Evolutionary conservation across 2,113 vertebrate genomes (phyloP).

Genomic region (Upupa epops): DNA sequence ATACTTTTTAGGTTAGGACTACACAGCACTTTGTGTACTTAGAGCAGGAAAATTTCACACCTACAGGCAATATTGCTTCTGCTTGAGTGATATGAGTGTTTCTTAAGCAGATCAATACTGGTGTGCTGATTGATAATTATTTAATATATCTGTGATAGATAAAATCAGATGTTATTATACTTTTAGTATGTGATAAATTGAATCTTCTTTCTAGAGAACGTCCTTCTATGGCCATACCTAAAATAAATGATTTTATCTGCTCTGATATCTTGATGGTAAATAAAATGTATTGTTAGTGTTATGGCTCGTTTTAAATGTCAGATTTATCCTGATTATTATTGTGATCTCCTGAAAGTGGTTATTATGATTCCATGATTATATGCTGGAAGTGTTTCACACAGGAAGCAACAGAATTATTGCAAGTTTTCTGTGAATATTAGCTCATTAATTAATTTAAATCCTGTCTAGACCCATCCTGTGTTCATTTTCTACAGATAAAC

Average conservation of each 20-base stretch:
- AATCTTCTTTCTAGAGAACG: neutral
- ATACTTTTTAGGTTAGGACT: neutral
- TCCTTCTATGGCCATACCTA: neutral
- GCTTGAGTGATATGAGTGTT: neutral
- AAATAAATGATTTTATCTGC: slow-evolving; percentile 20
- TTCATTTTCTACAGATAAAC: neutral
- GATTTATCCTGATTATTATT: neutral
- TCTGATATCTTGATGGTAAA: neutral
- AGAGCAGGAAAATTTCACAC: neutral
- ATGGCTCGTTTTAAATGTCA: neutral
- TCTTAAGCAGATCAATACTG: neutral
- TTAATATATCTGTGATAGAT: neutral
- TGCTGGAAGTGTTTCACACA: neutral
- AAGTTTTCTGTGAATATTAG: neutral
- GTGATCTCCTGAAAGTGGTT: neutral
- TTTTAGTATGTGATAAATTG: neutral
- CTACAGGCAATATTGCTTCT: neutral
- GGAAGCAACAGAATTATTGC: neutral
- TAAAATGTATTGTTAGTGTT: neutral
- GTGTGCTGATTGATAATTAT: neutral
- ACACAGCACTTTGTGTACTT: neutral
- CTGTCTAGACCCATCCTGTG: neutral
- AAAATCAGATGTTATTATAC: neutral
- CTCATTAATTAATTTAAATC: neutral
- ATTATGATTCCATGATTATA: neutral